Conservation (phyloP, 2,113 vertebrate species). For the Nerophis lumbriciformis region DNA sequence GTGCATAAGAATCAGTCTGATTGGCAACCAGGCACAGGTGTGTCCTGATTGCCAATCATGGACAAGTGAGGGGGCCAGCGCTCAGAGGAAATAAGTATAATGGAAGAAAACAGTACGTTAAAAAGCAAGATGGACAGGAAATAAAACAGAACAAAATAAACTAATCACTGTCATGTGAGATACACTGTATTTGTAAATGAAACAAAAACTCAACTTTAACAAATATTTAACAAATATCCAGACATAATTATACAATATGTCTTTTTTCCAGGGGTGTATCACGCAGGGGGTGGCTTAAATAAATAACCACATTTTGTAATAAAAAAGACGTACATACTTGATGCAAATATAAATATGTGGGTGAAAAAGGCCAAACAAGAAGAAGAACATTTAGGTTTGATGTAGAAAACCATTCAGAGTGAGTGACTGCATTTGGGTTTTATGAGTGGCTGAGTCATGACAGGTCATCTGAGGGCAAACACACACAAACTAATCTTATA, state of each 20-base stretch:
- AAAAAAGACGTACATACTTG: slow-evolving; percentile 44
- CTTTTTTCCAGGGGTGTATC: background rate
- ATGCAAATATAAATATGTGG: slow-evolving; percentile 37
- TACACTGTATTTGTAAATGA: background rate
- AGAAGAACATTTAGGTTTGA: slow-evolving; percentile 37
- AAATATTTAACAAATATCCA: background rate
- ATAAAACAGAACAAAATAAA: too few species aligned
- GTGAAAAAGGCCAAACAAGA: slow-evolving; percentile 49
- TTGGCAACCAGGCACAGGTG: too few species aligned
- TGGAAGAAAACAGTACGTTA: too few species aligned
- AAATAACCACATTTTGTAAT: slow-evolving; percentile 12
- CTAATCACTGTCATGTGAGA: too few species aligned
- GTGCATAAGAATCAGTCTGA: too few species aligned
- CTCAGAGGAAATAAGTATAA: too few species aligned
- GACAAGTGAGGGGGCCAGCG: too few species aligned
- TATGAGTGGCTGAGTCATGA: slow-evolving; percentile 11
- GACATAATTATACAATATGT: background rate
- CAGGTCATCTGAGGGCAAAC: slow-evolving; percentile 29
- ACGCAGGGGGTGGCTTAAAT: slow-evolving; percentile 6
- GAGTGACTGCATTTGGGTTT: slow-evolving; percentile 25
- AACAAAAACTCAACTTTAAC: background rate
- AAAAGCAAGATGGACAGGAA: too few species aligned
- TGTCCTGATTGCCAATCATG: too few species aligned
- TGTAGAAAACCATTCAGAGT: slow-evolving; percentile 16
- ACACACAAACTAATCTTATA: slow-evolving; percentile 12